These are phyloP conservation scores for Lasaia peninsularis DNA, from an alignment of 1,140 invertebrate genomes.

Conservation along the genomic window DNA sequence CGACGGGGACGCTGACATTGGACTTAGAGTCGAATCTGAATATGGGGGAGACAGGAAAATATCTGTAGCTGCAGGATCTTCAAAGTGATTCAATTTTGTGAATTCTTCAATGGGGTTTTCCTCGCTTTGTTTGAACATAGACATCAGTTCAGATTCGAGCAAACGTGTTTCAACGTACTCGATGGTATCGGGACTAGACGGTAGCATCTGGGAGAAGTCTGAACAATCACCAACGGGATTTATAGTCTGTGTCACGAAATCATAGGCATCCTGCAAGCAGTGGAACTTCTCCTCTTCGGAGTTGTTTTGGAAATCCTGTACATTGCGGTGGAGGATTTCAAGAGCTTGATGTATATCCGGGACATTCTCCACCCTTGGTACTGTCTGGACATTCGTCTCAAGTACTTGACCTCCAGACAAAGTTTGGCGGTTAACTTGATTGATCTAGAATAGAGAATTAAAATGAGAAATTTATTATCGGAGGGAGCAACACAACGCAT, in stretches of 20 bases:
- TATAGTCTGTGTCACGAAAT: background rate
- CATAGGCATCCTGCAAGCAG: background rate
- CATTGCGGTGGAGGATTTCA: background rate
- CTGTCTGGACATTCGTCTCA: background rate
- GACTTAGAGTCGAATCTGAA: slow-evolving; percentile 46
- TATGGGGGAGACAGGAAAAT: slow-evolving; percentile 49
- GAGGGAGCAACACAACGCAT: too few relatives aligned
- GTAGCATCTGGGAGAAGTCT: background rate
- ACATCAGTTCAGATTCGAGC: background rate
- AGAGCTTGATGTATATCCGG: background rate
- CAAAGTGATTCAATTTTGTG: slow-evolving; percentile 11
- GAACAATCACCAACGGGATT: background rate
- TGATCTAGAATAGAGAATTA: slow-evolving; percentile 37
- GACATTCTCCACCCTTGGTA: background rate
- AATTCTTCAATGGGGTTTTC: slow-evolving; percentile 16
- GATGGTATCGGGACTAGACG: too few relatives aligned
- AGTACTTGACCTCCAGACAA: slow-evolving; percentile 52
- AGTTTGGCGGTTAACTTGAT: slow-evolving; percentile 46
- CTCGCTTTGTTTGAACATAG: background rate
- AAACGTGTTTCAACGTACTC: background rate
- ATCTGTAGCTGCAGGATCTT: slow-evolving; percentile 12
- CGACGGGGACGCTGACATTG: slow-evolving; percentile 38
- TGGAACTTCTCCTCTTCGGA: background rate
- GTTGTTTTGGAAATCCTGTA: background rate
- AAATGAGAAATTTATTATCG: background rate